Conservation (phyloP, 2,888 invertebrate species). For the Rhabditophanes sp. region DNA sequence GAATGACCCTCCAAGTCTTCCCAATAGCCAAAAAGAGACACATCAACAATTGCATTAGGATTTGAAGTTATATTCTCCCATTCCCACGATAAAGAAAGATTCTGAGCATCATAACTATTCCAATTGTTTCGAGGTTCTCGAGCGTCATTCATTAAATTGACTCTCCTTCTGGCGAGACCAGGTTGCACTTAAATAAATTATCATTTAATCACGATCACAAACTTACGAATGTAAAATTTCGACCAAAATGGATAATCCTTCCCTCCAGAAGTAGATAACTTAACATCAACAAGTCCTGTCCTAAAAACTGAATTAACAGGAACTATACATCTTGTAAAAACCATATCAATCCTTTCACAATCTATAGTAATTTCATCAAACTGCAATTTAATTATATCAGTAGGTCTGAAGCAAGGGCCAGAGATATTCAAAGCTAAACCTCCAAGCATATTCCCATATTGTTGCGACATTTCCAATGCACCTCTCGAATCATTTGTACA, state of each 20-base stretch:
- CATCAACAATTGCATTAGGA: conserved; percentile 17
- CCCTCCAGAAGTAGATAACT: conserved; percentile 26
- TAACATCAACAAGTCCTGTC: conserved; percentile 19
- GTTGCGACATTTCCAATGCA: conserved; percentile 22
- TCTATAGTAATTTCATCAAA: conserved; percentile 19
- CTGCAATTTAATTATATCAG: conserved; percentile 56
- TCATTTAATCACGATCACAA: too few relatives aligned
- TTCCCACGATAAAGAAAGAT: conserved; percentile 20
- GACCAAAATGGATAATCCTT: conserved; percentile 27
- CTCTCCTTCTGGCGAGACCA: conserved; percentile 13
- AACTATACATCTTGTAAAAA: conserved; percentile 24
- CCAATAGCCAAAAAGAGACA: conserved; percentile 21
- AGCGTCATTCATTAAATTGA: conserved; percentile 23
- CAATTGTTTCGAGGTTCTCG: conserved; percentile 17
- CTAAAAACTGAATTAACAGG: conserved; percentile 21
- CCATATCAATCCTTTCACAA: conserved; percentile 24
- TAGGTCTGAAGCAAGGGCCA: conserved; percentile 71
- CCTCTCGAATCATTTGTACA: conserved; percentile 51
- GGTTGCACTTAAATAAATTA: conserved; percentile 15
- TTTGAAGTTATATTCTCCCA: conserved; percentile 19
- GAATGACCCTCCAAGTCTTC: conserved; percentile 19
- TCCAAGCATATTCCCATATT: conserved; percentile 60
- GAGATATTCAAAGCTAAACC: conserved; percentile 88
- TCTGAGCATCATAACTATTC: conserved; percentile 17
- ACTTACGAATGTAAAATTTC: conserved; percentile 22